Base-by-base conservation (phyloP, 2,113 vertebrate genomes). In the Glaucomys volans region DNA sequence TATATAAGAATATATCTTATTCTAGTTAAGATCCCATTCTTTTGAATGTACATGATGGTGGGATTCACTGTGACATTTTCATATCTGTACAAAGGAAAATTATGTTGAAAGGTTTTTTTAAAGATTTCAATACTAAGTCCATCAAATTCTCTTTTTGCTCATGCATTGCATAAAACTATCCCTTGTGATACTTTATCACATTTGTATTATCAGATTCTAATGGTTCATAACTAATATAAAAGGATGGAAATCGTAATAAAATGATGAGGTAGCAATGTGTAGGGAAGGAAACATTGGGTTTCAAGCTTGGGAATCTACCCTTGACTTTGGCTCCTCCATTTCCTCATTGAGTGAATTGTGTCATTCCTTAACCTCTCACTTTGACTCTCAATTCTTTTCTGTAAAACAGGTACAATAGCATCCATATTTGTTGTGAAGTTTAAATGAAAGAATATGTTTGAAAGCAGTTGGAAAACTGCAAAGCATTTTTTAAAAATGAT, bases 201-300 rank as follows among this genome's bases (percentile, higher is more conserved):
- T 87, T 95, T 76, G 18, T 28, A 92, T 91, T 74, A 95, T 82
- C 64, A 89, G 40, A 94, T 86, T 62, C 22, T 95, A 52, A 16
- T 92, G 35, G 28, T 24, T 93, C n/a, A 40, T 85, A 76, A 47
- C 7, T n/a, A 47, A 71, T 42, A 59, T 10, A 83, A 71, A 20
- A 44, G 52, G 9, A 86, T 10, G 30, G 42, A 37, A 93, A 91
- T 82, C 52, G 79, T 94, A 62, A 76, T 40, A 32, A 37, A 67
- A 72, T 26, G n/a, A 50, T 8, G 0, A 80, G 35, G 30, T 7
- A 75, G 30, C 8, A 54, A 89, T 5, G 3, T 54, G 17, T 10
- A 66, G 28, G 13, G 4, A 77, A 44, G 84, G 80, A 42, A 91
- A 30, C 30, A 72, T 0, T 28, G n/a, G 54, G 2, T 35, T 90